Evolutionary conservation across 53 echinoderm and acorn worm genomes (phyloP).

Genomic region (Holothuria leucospilota): DNA sequence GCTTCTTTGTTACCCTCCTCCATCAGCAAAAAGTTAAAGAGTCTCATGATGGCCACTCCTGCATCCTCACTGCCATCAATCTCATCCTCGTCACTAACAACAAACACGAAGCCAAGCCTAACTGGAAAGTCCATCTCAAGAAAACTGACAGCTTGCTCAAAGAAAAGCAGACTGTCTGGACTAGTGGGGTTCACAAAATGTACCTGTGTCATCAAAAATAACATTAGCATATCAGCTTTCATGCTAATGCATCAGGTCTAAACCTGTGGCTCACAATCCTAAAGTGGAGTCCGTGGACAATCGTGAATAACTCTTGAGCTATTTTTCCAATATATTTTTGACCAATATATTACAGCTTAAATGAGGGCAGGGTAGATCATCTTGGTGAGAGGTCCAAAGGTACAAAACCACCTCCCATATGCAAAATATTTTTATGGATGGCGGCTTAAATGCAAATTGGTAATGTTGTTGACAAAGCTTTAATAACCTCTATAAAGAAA

Average conservation of each 20-base stretch:
- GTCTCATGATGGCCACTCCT: constrained; percentile 91
- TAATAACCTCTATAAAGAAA: too few relatives aligned
- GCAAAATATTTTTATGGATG: too few relatives aligned
- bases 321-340: too few relatives aligned
- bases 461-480: too few relatives aligned
- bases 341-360: too few relatives aligned
- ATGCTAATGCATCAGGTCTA: neutral
- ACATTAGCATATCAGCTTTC: neutral
- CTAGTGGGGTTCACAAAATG: constrained; percentile 86
- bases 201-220: constrained; percentile 51
- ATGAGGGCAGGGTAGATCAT: too few relatives aligned
- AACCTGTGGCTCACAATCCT: too few relatives aligned
- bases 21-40: constrained; percentile 86
- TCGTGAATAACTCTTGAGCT: too few relatives aligned
- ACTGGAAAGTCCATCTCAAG: constrained; percentile 78
- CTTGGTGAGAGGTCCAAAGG: too few relatives aligned
- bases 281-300: too few relatives aligned
- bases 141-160: constrained; percentile 85
- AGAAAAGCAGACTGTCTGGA: constrained; percentile 71
- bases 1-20: constrained; percentile 76
- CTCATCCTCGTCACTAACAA: constrained; percentile 74
- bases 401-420: too few relatives aligned
- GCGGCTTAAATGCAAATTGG: too few relatives aligned
- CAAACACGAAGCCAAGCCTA: constrained; percentile 89
- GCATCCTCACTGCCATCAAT: constrained; percentile 80